Percentiles rank a stretch among this genome's conserved stretches.
phyloP scores from a whole-genome alignment of 2,113 vertebrate genomes.

The Gallinago undulata region DNA sequence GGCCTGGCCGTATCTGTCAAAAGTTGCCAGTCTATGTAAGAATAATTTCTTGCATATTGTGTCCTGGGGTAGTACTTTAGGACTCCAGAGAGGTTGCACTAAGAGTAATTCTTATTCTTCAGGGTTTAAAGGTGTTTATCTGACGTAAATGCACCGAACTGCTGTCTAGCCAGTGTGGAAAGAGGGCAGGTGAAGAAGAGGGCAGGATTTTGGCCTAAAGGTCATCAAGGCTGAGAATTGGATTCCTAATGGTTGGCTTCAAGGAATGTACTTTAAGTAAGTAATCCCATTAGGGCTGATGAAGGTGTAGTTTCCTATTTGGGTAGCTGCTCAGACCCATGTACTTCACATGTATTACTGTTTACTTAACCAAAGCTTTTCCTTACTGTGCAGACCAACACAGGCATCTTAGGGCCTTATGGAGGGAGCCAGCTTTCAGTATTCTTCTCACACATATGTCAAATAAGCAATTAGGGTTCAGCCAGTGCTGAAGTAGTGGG shows the following conservation, averaged over 20 bases:
- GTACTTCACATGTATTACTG: neutral
- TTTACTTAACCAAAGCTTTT: neutral
- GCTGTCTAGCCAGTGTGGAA: neutral
- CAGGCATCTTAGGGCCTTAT: neutral
- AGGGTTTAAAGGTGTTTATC: rapidly evolving
- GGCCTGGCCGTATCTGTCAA: rapidly evolving
- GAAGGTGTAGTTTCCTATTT: neutral
- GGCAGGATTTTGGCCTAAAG: neutral
- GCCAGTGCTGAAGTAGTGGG: neutral
- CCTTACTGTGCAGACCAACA: neutral
- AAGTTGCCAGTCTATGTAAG: rapidly evolving
- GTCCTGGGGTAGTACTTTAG: neutral
- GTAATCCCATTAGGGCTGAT: rapidly evolving
- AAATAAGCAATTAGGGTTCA: neutral
- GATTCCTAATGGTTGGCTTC: rapidly evolving
- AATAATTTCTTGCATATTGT: too few relatives aligned
- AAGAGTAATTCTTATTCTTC: neutral
- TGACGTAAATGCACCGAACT: rapidly evolving
- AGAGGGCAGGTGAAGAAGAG: neutral
- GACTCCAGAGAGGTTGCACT: rapidly evolving
- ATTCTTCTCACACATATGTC: neutral
- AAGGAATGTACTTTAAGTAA: neutral
- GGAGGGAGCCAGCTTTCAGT: neutral
- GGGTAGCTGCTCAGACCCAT: neutral
- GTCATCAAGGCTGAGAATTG: neutral